Conservation (phyloP, 2,797 vertebrate species). For the Hypotaenidia okinawae region DNA sequence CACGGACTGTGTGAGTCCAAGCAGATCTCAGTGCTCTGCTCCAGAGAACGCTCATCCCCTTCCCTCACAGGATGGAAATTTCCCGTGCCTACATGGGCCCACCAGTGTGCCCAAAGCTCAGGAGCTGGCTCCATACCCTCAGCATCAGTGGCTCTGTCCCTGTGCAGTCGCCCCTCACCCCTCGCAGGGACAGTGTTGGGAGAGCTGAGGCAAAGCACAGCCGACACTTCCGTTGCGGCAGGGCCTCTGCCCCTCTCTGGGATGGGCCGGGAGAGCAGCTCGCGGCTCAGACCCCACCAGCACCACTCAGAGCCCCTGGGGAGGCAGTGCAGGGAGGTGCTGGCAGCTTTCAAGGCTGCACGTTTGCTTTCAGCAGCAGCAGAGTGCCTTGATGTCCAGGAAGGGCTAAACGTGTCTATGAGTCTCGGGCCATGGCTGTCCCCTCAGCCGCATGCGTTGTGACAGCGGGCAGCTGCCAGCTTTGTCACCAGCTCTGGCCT, state of each 20-base stretch:
- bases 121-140: accelerated
- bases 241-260: not conserved
- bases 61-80: not conserved
- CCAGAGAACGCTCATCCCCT: accelerated
- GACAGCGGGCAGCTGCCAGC: not conserved
- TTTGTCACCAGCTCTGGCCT: not conserved
- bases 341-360: not conserved
- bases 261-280: accelerated
- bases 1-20: not conserved
- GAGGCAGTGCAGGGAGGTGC: not conserved
- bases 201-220: not conserved
- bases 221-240: accelerated
- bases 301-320: not conserved
- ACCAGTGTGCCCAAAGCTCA: accelerated
- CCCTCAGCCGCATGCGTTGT: accelerated
- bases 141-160: accelerated
- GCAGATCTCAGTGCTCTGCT: not conserved
- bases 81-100: accelerated
- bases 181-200: not conserved
- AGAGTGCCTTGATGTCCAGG: conserved; percentile 2
- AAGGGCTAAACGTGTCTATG: not conserved
- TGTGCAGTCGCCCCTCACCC: not conserved
- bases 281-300: not conserved
- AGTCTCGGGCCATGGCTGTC: not conserved
- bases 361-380: not conserved